Evolutionary conservation across 2,797 vertebrate genomes (phyloP), one percentile per base, ranked within the genome.

Genomic region (Lateolabrax maculatus): DNA sequence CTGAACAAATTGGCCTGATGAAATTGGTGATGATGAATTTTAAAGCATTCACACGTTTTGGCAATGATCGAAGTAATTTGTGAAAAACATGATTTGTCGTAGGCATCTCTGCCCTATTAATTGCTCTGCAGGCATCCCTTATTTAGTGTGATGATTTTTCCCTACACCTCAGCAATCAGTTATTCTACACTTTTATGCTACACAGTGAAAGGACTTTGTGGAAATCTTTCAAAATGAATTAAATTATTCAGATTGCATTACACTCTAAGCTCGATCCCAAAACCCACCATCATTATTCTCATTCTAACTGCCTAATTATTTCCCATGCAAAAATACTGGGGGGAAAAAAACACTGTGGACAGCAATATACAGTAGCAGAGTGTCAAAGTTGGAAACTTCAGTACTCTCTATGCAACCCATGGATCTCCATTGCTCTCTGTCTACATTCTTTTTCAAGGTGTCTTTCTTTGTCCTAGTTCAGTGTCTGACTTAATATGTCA

Each of bases 261-360:
- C 66, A 52, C 65, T 62, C 62, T 41, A 64, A 34, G 15, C 56
- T 63, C 27, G 13, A 63, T 83, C 67, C 60, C 39, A 29, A 86
- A 79, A 75, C 62, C 64, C 31, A 39, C 21, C 44, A 57, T 87
- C 62, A 66, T 89, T 85, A 83, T 81, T 64, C 53, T 73, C 16
- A 37, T 56, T 57, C 25, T 31, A 66, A 48, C 65, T 34, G 46
- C 48, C 68, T 88, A 56, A 83, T 89, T 87, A 84, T 80, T 83
- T 63, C 71, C 70, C 29, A 81, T 68, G 48, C 46, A 77, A 53
- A 78, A 67, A 60, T 56, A 9, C 36, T 21, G 43, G 23, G 41
- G 19, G 79, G 72, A 71, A 23, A 39, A n/a, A 56, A 73, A 53
- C 44, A 51, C 13, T 43, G 8, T 15, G 25, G 36, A 52, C 16